Evolutionary conservation across 2,113 vertebrate species (phyloP), one percentile per base, ranked within the genome.

Genomic region (Charadrius vociferus): DNA sequence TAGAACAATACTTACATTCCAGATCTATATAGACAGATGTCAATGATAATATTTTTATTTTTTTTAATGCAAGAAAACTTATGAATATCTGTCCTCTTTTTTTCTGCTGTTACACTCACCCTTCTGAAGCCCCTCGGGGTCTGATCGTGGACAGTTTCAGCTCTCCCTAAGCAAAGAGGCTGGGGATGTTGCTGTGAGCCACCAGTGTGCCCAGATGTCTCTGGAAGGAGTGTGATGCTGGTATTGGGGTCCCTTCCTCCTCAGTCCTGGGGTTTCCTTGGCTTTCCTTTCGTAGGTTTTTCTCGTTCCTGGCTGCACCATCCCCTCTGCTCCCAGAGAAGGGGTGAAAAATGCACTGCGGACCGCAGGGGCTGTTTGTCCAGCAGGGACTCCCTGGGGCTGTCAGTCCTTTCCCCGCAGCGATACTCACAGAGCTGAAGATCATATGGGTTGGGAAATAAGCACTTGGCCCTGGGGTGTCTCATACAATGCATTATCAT

Each of bases 161-260:
- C 20, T 10, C 10, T 65, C 2, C 14, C 4, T 43, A 43, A 21
- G 7, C 5, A 53, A 55, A 59, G n/a, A 70, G 5, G 7, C 4
- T 21, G 10, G 15, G 11, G 32, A 39, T 39, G 7, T 12, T 84
- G 32, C n/a, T 52, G 11, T 23, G 39, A 62, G 7, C 18, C 21
- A 55, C 21, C 21, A 80, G 5, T 0, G 0, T 52, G 3, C 6
- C 11, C 52, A 41, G 45, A 56, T 67, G 1, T 67, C 53, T 56
- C 41, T 56, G 58, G 26, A 14, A 78, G 6, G 12, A 72, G 7
- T 1, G 3, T 59, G 50, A 50, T 24, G 32, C 17, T 75, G 21
- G 5, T 26, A 3, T 5, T 19, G 9, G 2, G 5, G 29, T 41
- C 36, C 24, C 24, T 61, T 81, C 17, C 18, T 36, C 21, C 18